phyloP scores from a whole-genome alignment of 2,888 invertebrate species.

The Odontothrips loti region DNA sequence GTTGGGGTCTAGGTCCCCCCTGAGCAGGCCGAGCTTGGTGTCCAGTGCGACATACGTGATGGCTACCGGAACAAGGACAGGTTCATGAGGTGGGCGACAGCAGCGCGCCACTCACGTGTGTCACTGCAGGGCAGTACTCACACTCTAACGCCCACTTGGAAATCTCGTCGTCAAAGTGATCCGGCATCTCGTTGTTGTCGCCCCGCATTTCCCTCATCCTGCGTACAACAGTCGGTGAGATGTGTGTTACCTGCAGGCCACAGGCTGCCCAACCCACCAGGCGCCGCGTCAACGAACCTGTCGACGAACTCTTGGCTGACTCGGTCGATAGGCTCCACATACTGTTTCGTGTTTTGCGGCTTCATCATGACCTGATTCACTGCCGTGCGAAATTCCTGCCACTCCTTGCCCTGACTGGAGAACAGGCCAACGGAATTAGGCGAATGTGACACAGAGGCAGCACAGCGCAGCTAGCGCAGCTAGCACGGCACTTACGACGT shows the following conservation, averaged over 20 bases:
- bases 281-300: neutral
- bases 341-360: neutral
- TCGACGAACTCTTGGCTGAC: neutral
- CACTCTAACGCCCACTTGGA: slow-evolving; percentile 63
- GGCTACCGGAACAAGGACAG: neutral
- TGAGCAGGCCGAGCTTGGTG: slow-evolving; percentile 47
- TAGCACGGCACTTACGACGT: neutral
- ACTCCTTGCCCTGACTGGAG: neutral
- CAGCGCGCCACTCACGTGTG: no score
- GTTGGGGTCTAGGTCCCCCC: slow-evolving; percentile 40
- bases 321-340: neutral
- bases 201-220: slow-evolving; percentile 47
- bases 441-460: no score
- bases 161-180: slow-evolving; percentile 53
- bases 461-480: no score
- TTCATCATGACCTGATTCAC: neutral
- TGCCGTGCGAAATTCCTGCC: neutral
- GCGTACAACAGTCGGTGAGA: slow-evolving; percentile 37
- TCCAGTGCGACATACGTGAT: slow-evolving; percentile 45
- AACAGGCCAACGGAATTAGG: no score
- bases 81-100: no score
- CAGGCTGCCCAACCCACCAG: no score
- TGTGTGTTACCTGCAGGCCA: no score
- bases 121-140: no score
- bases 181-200: slow-evolving; percentile 45